phyloP scores from a whole-genome alignment of 2,888 invertebrate species.

The Heliconius aoede region DNA sequence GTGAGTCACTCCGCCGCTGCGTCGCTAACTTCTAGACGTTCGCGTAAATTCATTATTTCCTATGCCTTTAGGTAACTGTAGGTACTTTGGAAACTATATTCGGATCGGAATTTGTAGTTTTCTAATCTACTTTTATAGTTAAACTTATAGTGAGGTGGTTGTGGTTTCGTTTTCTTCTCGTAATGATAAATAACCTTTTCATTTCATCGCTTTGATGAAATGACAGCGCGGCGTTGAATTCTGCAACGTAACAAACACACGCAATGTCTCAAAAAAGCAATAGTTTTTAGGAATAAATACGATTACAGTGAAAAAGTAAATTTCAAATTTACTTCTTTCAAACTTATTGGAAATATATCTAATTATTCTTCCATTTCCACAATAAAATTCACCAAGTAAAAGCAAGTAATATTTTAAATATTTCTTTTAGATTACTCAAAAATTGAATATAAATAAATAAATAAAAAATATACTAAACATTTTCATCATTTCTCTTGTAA shows the following conservation, averaged over 20 bases:
- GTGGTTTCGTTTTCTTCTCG: too few relatives aligned
- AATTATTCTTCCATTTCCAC: too few relatives aligned
- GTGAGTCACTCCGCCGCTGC: conserved; percentile 35
- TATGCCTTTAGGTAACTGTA: not conserved
- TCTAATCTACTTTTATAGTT: too few relatives aligned
- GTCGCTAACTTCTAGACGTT: conserved; percentile 56
- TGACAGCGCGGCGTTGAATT: too few relatives aligned
- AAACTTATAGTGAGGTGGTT: too few relatives aligned
- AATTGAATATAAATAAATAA: not conserved
- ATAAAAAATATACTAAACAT: not conserved
- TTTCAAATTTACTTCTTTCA: not conserved
- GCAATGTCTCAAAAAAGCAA: too few relatives aligned
- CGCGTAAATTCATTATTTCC: conserved; percentile 58
- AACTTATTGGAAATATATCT: too few relatives aligned
- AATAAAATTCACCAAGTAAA: too few relatives aligned
- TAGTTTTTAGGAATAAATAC: not conserved
- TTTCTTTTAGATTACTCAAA: not conserved
- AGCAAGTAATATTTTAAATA: not conserved
- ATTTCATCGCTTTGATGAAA: too few relatives aligned
- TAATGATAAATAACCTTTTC: too few relatives aligned
- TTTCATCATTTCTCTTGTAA: not conserved
- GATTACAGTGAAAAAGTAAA: not conserved
- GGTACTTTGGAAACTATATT: conserved; percentile 18
- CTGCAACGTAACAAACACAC: too few relatives aligned
- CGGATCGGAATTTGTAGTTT: conserved; percentile 33